phyloP scores from a whole-genome alignment of 2,888 invertebrate species.

The Julus scanicus region DNA sequence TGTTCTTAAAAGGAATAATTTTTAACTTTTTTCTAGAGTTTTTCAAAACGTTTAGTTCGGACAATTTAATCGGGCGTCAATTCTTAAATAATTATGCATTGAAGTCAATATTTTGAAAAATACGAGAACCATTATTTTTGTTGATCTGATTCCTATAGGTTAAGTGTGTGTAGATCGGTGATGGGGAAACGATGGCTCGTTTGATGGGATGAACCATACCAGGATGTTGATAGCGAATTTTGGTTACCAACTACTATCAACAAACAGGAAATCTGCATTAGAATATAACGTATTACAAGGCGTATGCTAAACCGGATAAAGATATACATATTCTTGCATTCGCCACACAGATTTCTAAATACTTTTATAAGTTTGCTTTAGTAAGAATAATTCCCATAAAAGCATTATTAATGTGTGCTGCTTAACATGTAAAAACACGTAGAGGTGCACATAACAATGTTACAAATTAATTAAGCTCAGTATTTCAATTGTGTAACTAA shows the following conservation, averaged over 20 bases:
- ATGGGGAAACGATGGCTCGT: background rate
- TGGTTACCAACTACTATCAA: background rate
- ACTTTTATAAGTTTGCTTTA: background rate
- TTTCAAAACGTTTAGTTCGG: background rate
- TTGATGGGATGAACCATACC: background rate
- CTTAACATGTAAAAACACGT: background rate
- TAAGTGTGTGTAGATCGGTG: slow-evolving; percentile 8
- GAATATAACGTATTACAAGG: background rate
- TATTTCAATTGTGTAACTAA: too few relatives aligned
- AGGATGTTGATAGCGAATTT: background rate
- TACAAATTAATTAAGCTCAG: too few relatives aligned
- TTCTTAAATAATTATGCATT: background rate
- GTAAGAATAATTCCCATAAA: background rate
- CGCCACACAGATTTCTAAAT: too few relatives aligned
- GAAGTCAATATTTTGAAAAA: background rate
- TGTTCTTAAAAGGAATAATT: too few relatives aligned
- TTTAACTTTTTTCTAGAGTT: too few relatives aligned
- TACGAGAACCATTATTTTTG: background rate
- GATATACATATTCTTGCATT: background rate
- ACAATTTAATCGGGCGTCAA: background rate
- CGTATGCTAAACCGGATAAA: background rate
- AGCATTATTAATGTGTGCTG: background rate
- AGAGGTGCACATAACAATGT: too few relatives aligned
- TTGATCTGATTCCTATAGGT: slow-evolving; percentile 28
- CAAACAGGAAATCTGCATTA: background rate